Evolutionary conservation across 1,140 invertebrate genomes (phyloP), one percentile per base, ranked within the genome.

Genomic region (Octopus bimaculoides): DNA sequence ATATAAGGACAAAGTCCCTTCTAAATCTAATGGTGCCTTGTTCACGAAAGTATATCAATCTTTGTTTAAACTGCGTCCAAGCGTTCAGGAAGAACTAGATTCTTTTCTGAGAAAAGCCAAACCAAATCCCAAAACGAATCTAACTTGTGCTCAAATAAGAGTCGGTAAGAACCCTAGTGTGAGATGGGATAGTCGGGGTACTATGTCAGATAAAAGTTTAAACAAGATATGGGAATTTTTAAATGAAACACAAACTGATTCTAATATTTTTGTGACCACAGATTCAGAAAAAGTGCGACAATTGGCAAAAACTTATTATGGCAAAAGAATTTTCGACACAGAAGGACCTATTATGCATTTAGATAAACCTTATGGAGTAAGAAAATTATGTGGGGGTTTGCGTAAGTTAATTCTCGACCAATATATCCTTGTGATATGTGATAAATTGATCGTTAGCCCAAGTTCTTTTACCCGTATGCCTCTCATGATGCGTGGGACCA

Each of bases 261-360:
- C 5, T 53, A 75, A 80, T 26, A 82, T 85, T 14, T 85, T 85
- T 73, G 81, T 85, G 12, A 81, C 84, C n/a, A 85, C 83, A 52
- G 84, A 85, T 54, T 83, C 81, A 20, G 79, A 85, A 78, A 54
- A 71, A 1, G 82, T 85, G 41, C 75, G 81, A 1, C 52, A 79
- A 5, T 81, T 83, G 71, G 84, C 82, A 10, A 80, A 79, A 26
- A 75, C 79, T 52, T 17, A 82, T 75, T 84, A 82, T 73, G 76
- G 75, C 12, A 75, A 74, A 9, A 75, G 81, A 53, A 77, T 75
- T 3, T 75, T 85, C 4, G 81, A 83, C 61, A 80, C 83, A 20
- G 81, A 81, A 71, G 84, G 84, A 41, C 77, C 82, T n/a, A 82
- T 85, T 26, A 79, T 83, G 56, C 84, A 85, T 76, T 80, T 84